Conservation (phyloP, 1,140 invertebrate species). For the Aricia agestis region DNA sequence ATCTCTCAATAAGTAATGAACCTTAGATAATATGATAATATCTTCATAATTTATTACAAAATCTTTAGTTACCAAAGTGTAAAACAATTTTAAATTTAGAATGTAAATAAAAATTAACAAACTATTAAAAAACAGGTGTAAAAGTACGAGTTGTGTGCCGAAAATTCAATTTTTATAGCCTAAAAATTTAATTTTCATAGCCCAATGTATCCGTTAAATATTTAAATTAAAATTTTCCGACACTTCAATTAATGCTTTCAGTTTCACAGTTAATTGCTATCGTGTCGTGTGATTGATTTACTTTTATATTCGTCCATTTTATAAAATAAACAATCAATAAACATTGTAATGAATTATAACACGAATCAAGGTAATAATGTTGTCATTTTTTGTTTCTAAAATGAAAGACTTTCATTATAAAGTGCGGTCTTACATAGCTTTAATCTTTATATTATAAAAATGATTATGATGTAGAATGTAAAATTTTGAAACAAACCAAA, state of each 20-base stretch:
- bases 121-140: background rate
- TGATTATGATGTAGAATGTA: background rate
- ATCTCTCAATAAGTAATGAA: background rate
- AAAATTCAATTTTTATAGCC: background rate
- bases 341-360: no score
- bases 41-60: no score
- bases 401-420: no score
- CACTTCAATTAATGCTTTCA: background rate
- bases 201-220: background rate
- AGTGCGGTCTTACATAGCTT: no score
- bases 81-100: no score
- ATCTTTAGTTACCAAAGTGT: no score
- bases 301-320: background rate
- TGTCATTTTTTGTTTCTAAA: no score
- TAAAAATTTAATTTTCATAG: background rate
- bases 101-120: background rate
- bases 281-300: background rate
- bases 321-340: background rate
- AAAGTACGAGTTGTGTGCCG: no score
- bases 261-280: slow-evolving; percentile 6
- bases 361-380: no score
- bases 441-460: no score
- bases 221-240: slow-evolving; percentile 5
- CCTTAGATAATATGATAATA: no score
- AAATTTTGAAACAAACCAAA: background rate